phyloP scores from a whole-genome alignment of 2,113 vertebrate genomes.

The Miniopterus natalensis region DNA sequence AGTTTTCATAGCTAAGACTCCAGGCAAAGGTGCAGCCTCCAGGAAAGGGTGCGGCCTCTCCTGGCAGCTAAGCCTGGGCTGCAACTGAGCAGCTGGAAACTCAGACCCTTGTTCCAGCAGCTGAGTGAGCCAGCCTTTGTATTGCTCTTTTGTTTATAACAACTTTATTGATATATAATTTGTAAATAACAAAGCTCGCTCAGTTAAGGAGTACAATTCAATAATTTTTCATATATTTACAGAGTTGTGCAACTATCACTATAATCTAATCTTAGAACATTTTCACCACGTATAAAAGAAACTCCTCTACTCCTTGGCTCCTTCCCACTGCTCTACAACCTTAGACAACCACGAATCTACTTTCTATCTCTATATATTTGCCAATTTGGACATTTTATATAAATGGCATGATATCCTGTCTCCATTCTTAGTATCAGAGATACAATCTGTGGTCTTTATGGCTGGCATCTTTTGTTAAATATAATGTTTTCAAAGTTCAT shows the following conservation, averaged over 20 bases:
- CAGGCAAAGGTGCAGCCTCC: neutral
- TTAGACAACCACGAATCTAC: neutral
- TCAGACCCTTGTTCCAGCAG: rapidly evolving
- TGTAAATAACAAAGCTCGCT: neutral
- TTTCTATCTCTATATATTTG: neutral
- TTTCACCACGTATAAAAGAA: neutral
- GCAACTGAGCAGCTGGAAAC: neutral
- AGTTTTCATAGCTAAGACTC: neutral
- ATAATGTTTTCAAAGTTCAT: neutral
- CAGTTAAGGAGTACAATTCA: neutral
- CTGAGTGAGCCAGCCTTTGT: neutral
- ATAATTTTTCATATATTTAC: slow-evolving; percentile 18
- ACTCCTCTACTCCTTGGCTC: neutral
- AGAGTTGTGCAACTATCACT: neutral
- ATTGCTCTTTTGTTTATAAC: neutral
- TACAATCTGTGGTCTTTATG: neutral
- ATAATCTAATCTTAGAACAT: slow-evolving; percentile 25
- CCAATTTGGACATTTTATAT: neutral
- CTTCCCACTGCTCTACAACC: neutral
- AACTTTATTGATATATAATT: neutral
- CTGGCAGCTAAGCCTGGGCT: neutral
- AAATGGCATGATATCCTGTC: neutral
- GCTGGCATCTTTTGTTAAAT: neutral
- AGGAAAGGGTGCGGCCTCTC: neutral
- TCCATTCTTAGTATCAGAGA: neutral